Percentiles rank a stretch among this genome's conserved stretches.
Conservation (phyloP, 2,888 invertebrate genomes). For the Agrochola lychnidis region DNA sequence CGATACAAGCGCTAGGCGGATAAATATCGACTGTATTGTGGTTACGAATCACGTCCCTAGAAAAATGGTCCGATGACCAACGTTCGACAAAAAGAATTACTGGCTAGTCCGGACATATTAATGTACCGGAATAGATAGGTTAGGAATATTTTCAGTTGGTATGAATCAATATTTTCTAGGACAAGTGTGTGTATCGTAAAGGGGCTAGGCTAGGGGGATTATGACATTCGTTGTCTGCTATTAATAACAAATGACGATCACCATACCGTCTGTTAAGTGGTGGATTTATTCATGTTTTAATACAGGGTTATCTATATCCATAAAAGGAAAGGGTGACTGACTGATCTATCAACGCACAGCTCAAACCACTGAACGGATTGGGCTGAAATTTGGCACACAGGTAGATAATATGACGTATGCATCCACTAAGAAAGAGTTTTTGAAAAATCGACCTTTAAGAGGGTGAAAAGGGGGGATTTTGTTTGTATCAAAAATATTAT, state of each 20-base stretch:
- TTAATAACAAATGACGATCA: neutral
- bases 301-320: no score
- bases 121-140: conserved; percentile 10
- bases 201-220: neutral
- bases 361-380: no score
- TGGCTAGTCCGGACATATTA: conserved; percentile 11
- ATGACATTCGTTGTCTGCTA: no score
- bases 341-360: no score
- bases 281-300: neutral
- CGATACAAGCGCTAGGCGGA: conserved; percentile 21
- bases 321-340: no score
- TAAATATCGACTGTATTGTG: conserved; percentile 34
- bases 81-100: conserved; percentile 24
- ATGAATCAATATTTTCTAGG: neutral
- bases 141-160: conserved; percentile 18
- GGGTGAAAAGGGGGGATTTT: no score
- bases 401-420: no score
- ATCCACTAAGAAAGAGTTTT: no score
- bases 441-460: no score
- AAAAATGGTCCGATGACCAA: conserved; percentile 48
- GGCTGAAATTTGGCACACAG: no score
- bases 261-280: neutral
- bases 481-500: no score
- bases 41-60: conserved; percentile 48
- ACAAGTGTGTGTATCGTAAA: neutral